These are phyloP conservation scores for Dasypolia templi DNA, from an alignment of 2,888 invertebrate species.

Conservation along the genomic window DNA sequence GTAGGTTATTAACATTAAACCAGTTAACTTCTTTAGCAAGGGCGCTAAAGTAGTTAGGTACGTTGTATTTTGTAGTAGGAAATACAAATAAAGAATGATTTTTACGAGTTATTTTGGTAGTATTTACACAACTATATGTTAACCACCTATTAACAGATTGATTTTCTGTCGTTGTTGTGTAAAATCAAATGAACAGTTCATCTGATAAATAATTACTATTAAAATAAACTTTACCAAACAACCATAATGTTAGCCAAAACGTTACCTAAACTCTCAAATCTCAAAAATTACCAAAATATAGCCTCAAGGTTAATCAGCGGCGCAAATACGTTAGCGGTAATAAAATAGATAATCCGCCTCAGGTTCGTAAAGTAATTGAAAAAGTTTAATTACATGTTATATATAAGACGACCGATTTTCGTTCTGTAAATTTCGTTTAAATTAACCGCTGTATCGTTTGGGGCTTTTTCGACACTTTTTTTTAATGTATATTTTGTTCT, in stretches of 20 bases:
- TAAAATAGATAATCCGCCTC: slow-evolving; percentile 74
- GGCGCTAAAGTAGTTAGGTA: no score
- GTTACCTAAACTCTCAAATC: slow-evolving; percentile 29
- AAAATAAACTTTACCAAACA: slow-evolving; percentile 2
- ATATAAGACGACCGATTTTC: slow-evolving; percentile 63
- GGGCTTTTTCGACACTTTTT: slow-evolving; percentile 16
- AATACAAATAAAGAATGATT: not conserved
- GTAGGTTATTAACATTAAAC: no score
- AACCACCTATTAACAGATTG: no score
- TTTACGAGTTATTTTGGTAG: not conserved
- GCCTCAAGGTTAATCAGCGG: slow-evolving; percentile 59
- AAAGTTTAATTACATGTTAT: slow-evolving; percentile 81
- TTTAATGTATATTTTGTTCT: slow-evolving; percentile 11
- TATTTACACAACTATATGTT: no score
- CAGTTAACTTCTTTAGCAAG: no score
- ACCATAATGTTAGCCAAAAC: slow-evolving; percentile 33
- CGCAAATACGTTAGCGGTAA: slow-evolving; percentile 63
- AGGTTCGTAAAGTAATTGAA: slow-evolving; percentile 79
- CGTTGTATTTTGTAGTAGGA: no score
- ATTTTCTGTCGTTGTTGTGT: no score
- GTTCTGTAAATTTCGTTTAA: slow-evolving; percentile 73
- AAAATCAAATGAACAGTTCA: no score
- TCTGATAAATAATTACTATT: not conserved
- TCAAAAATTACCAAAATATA: slow-evolving; percentile 53
- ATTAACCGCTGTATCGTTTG: slow-evolving; percentile 75